Evolutionary conservation across 2,113 vertebrate species (phyloP).

Genomic region (Lagopus muta): DNA sequence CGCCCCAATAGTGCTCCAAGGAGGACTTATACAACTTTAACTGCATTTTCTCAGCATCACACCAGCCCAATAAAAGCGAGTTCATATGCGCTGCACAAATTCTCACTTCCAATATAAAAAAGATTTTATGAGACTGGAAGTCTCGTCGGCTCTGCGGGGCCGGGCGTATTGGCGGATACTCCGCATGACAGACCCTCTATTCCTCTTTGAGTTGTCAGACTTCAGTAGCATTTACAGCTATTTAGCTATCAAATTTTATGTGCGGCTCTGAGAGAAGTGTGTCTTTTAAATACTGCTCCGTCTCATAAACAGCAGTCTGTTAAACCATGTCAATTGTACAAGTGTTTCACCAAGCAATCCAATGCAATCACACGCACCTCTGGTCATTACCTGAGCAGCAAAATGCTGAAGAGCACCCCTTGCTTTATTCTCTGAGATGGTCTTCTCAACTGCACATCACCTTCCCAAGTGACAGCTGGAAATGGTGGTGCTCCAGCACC

Average conservation of each 20-base stretch:
- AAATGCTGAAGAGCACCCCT: neutral
- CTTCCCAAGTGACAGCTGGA: neutral
- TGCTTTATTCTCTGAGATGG: neutral
- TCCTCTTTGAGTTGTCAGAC: constrained; percentile 69
- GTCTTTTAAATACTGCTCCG: constrained; percentile 71
- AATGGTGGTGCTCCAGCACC: neutral
- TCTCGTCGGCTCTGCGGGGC: constrained; percentile 51
- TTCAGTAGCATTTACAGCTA: constrained; percentile 72
- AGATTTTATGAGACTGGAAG: constrained; percentile 75
- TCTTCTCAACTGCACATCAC: neutral
- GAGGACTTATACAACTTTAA: constrained; percentile 71
- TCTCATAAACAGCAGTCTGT: constrained; percentile 73
- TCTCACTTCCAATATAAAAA: constrained; percentile 77
- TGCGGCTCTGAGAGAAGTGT: constrained; percentile 65
- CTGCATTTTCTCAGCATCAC: constrained; percentile 77
- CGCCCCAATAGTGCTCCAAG: constrained; percentile 14
- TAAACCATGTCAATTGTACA: constrained; percentile 55
- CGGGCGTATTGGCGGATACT: constrained; percentile 53
- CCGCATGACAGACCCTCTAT: constrained; percentile 40
- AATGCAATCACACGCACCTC: neutral
- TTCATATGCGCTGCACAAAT: constrained; percentile 67
- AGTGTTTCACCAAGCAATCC: neutral
- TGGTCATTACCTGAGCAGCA: neutral
- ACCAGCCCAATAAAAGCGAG: constrained; percentile 75
- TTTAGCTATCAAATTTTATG: constrained; percentile 75